Conservation (phyloP, 2,113 vertebrate genomes). For the Chitala chitala region DNA sequence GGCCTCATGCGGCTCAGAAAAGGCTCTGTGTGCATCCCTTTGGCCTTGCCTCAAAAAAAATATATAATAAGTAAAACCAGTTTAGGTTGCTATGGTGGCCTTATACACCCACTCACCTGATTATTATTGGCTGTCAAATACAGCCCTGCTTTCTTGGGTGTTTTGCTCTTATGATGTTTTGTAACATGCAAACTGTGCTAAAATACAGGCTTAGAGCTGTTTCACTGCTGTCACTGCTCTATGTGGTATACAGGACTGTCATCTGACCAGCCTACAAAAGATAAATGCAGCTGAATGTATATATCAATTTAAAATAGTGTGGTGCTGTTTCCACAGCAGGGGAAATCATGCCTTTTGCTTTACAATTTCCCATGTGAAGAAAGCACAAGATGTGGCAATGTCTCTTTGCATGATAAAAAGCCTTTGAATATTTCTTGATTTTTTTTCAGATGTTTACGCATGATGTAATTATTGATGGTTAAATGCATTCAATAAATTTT, state of each 20-base stretch:
- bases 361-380: not conserved
- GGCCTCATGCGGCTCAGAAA: no score
- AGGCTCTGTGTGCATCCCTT: no score
- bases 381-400: not conserved
- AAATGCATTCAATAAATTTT: conserved; percentile 17
- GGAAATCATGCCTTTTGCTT: not conserved
- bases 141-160: no score
- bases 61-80: no score
- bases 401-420: not conserved
- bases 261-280: not conserved
- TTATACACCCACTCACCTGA: not conserved
- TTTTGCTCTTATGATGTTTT: not conserved
- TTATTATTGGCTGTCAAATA: no score
- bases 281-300: not conserved
- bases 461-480: not conserved
- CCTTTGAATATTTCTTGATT: conserved; percentile 7
- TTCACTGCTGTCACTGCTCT: not conserved
- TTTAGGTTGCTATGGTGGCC: no score
- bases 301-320: not conserved
- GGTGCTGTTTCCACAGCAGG: not conserved
- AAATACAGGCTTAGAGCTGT: no score
- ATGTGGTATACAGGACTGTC: no score
- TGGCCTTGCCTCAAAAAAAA: no score
- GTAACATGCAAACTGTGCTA: not conserved
- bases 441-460: conserved; percentile 1